Evolutionary conservation across 2,113 vertebrate genomes (phyloP).

Genomic region (Oreochromis niloticus): DNA sequence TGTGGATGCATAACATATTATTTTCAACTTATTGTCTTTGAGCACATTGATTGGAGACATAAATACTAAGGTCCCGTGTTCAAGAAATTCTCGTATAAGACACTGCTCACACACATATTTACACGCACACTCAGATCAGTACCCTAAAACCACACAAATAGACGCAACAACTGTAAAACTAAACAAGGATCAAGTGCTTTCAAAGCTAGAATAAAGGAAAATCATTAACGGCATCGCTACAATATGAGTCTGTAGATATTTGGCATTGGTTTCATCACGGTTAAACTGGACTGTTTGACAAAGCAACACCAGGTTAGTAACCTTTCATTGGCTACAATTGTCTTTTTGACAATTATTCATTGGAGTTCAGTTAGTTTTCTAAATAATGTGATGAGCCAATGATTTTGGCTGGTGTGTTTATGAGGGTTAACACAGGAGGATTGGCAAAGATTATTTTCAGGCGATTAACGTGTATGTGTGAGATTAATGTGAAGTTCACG

Average conservation of each 20-base stretch:
- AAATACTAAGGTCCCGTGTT: background rate
- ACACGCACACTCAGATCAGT: background rate
- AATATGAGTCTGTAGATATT: background rate
- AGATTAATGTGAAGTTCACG: background rate
- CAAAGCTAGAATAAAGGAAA: background rate
- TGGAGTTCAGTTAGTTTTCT: background rate
- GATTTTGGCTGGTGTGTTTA: background rate
- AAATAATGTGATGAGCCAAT: too few species aligned
- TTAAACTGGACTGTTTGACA: background rate
- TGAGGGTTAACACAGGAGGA: background rate
- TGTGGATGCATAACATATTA: background rate
- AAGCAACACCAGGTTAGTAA: background rate
- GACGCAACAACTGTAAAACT: background rate
- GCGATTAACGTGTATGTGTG: background rate
- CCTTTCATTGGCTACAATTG: background rate
- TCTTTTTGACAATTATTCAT: background rate
- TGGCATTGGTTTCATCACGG: constrained; percentile 20
- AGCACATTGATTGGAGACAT: background rate
- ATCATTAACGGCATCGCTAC: background rate
- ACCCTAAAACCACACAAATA: background rate
- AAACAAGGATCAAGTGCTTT: constrained; percentile 2
- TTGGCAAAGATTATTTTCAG: background rate
- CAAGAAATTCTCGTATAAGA: background rate
- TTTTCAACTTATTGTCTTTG: background rate
- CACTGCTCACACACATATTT: background rate